Evolutionary conservation across 2,888 invertebrate genomes (phyloP), one percentile per base, ranked within the genome.

Genomic region (Cantharis flavilabris): DNA sequence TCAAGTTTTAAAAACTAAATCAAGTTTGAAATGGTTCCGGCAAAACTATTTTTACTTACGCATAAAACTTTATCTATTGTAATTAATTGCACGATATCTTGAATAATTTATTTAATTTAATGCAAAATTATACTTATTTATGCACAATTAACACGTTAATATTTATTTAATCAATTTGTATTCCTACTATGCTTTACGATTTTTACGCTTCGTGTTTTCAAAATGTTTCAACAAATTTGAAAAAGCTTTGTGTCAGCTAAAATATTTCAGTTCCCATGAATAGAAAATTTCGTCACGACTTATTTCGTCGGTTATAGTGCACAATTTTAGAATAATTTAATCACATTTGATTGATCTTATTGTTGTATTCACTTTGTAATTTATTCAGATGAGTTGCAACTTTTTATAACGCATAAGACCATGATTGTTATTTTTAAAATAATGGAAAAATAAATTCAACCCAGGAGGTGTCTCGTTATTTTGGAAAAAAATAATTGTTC

Each of bases 1-100:
- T 67, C 49, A 67, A 67, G 26, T 67, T 67, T 23, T 67, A 67
- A 67, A 67, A 67, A 67, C 65, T 67, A 67, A 67, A 67, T 67
- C 65, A 67, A 67, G 65, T 67, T 49, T 67, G 65, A 67, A 67
- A 67, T 26, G 26, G 23, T 67, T 67, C 65, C 65, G 65, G 65
- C 26, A 67, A 49, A 49, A 23, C 65, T 23, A 67, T 20, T 67
- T 67, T 67, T 67, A 23, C 49, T 49, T 49, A n/a, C 49, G n/a
- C 49, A n/a, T 49, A 67, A 67, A 67, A 23, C 13, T 67, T 67
- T 67, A 20, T 23, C 20, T 67, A 67, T 67, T 67, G 18, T 67
- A 67, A 67, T 67, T 67, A 23, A 67, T 67, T 67, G 26, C 18
- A 13, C 20, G 26, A 23, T 67, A 20, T 64, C 49, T n/a, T 49